phyloP scores from a whole-genome alignment of 1,140 invertebrate species.

The Drosophila lacertosa region DNA sequence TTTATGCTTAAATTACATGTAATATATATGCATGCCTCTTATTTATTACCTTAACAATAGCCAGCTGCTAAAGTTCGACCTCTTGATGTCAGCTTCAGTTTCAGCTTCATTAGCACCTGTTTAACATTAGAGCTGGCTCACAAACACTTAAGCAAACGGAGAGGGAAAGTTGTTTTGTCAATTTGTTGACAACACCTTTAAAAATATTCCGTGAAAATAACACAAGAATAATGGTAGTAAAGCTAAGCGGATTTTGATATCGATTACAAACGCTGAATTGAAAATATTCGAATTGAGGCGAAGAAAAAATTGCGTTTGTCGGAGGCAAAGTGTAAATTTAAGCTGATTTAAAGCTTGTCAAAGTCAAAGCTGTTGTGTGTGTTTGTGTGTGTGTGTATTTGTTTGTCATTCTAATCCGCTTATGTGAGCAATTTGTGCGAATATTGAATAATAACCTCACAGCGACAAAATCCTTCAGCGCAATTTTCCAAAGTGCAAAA shows the following conservation, averaged over 20 bases:
- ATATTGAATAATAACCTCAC: conserved; percentile 51
- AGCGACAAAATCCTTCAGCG: too few relatives aligned
- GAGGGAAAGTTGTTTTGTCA: conserved; percentile 1
- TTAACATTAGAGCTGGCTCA: background rate
- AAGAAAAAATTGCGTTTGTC: background rate
- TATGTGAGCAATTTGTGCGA: conserved; percentile 41
- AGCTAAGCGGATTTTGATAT: conserved; percentile 48
- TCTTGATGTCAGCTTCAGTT: conserved; percentile 32
- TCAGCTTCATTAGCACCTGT: conserved; percentile 32
- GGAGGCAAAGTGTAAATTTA: too few relatives aligned
- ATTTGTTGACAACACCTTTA: conserved; percentile 14
- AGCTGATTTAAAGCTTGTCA: conserved; percentile 2
- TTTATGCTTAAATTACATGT: background rate
- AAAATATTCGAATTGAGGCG: conserved; percentile 10
- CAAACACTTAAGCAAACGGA: conserved; percentile 1
- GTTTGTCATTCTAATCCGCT: conserved; percentile 42
- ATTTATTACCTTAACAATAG: background rate
- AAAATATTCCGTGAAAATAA: conserved; percentile 6
- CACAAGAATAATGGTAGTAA: conserved; percentile 23
- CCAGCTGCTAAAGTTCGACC: background rate
- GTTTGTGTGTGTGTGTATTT: background rate
- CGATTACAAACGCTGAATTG: conserved; percentile 27
- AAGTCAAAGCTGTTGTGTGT: conserved; percentile 7
- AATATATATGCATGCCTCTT: background rate
- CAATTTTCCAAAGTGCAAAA: conserved; percentile 40